Evolutionary conservation across 1,140 invertebrate species (phyloP).

Genomic region (Globodera ellingtonae): DNA sequence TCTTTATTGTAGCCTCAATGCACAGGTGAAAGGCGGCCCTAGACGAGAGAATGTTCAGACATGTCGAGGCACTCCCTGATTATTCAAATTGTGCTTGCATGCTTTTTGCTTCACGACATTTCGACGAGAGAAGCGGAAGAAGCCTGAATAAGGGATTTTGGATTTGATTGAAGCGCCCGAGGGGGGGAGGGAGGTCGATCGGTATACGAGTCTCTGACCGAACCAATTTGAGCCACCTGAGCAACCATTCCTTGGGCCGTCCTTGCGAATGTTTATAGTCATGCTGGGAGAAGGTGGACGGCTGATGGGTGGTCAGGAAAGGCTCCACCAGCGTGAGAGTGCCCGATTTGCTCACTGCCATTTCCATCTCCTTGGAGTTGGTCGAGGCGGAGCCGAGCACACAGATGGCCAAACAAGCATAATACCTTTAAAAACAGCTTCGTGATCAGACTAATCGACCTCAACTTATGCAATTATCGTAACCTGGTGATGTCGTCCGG

Average conservation of each 20-base stretch:
- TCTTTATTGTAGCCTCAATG: slow-evolving; percentile 97
- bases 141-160: slow-evolving; percentile 71
- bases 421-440: slow-evolving; percentile 70
- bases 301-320: slow-evolving; percentile 89
- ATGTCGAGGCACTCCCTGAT: neutral
- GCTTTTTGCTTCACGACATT: slow-evolving; percentile 91
- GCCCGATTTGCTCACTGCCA: slow-evolving; percentile 88
- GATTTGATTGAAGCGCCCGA: neutral
- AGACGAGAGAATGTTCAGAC: slow-evolving; percentile 2
- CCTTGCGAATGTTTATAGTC: slow-evolving; percentile 86
- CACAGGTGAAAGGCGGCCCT: slow-evolving; percentile 95
- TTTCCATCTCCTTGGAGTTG: slow-evolving; percentile 92
- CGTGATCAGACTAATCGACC: slow-evolving; percentile 70
- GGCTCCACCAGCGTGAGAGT: slow-evolving; percentile 93
- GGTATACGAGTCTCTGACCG: neutral
- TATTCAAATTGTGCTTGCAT: slow-evolving; percentile 66
- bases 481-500: slow-evolving; percentile 75
- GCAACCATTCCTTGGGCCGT: slow-evolving; percentile 88
- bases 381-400: slow-evolving; percentile 78
- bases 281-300: slow-evolving; percentile 89
- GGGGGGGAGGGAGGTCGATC: neutral
- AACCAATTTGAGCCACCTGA: slow-evolving; percentile 30
- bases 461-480: too few relatives aligned
- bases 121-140: slow-evolving; percentile 91
- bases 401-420: slow-evolving; percentile 94